Percentiles rank a stretch among this genome's conserved stretches.
Conservation (phyloP, 2,888 invertebrate genomes). For the Lycocerus yunnanus region DNA sequence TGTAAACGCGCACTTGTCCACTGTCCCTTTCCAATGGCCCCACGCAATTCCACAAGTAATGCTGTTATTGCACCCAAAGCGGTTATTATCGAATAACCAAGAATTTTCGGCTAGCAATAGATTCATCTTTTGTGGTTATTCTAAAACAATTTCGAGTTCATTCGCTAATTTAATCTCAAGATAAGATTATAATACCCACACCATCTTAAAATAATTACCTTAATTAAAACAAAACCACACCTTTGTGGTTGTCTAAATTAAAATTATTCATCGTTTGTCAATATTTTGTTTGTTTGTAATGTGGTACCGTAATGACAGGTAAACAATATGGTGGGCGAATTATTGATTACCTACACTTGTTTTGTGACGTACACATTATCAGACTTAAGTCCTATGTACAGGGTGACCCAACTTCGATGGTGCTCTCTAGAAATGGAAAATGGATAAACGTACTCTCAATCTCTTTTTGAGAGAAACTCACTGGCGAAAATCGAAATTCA, state of each 20-base stretch:
- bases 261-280: neutral
- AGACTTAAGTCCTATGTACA: too few species aligned
- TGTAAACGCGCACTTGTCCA: slow-evolving; percentile 67
- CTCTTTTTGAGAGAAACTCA: too few species aligned
- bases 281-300: neutral
- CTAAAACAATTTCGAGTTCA: neutral
- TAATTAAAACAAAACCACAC: neutral
- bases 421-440: too few species aligned
- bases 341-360: neutral
- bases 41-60: slow-evolving; percentile 67
- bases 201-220: neutral
- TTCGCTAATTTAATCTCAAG: neutral
- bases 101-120: slow-evolving; percentile 46
- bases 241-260: neutral
- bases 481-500: too few species aligned
- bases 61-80: slow-evolving; percentile 45
- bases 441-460: too few species aligned
- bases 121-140: slow-evolving; percentile 38
- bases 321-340: neutral
- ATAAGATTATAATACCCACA: neutral
- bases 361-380: neutral
- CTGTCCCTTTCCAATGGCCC: slow-evolving; percentile 70
- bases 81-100: slow-evolving; percentile 47
- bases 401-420: too few species aligned
- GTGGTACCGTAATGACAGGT: neutral